Evolutionary conservation across 2,888 invertebrate species (phyloP).

Genomic region (Phyto melanocephala): DNA sequence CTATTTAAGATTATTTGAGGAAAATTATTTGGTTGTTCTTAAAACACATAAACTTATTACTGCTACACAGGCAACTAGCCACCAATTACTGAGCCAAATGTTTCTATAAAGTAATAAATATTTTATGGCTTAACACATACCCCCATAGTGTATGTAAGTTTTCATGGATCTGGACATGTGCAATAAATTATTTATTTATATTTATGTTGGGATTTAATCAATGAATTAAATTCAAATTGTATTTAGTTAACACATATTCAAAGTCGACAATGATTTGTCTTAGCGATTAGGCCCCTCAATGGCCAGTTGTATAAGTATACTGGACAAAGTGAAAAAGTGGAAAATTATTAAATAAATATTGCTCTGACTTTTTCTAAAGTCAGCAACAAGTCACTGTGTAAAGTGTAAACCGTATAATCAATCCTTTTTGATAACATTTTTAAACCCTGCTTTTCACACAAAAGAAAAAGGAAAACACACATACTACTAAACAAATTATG

Average conservation of each 20-base stretch:
- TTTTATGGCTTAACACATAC: neutral
- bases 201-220: neutral
- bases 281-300: neutral
- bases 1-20: neutral
- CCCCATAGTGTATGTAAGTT: neutral
- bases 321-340: neutral
- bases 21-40: neutral
- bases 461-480: conserved; percentile 43
- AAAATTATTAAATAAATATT: neutral
- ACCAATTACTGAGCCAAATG: neutral
- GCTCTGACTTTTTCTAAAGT: neutral
- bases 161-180: neutral
- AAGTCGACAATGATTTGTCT: neutral
- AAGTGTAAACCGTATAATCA: conserved; percentile 69
- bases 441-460: conserved; percentile 33
- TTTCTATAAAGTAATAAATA: neutral
- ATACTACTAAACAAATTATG: conserved; percentile 33
- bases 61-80: neutral
- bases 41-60: neutral
- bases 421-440: conserved; percentile 73
- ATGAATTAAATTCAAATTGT: conserved; percentile 16
- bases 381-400: neutral
- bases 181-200: conserved; percentile 1
- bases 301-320: neutral
- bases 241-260: neutral